phyloP scores from a whole-genome alignment of 2,888 invertebrate genomes.

The Eledone cirrhosa region DNA sequence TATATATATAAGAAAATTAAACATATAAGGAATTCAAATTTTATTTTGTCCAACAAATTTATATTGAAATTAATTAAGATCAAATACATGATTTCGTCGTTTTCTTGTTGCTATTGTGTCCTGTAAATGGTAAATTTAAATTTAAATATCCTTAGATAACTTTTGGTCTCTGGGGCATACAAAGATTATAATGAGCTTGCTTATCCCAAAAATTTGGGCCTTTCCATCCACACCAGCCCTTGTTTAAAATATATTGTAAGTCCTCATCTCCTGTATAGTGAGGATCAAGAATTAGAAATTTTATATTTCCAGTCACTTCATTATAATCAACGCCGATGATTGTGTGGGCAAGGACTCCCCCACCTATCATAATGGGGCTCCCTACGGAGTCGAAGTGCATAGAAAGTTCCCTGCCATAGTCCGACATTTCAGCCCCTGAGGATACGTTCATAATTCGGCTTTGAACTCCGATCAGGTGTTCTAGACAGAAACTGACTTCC shows the following conservation, averaged over 20 bases:
- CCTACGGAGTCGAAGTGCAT: slow-evolving; percentile 93
- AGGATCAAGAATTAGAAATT: slow-evolving; percentile 96
- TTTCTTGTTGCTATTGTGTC: too few species aligned
- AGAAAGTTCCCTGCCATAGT: slow-evolving; percentile 82
- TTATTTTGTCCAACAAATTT: too few species aligned
- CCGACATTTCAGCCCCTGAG: slow-evolving; percentile 83
- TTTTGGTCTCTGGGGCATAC: slow-evolving; percentile 80
- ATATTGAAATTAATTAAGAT: too few species aligned
- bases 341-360: slow-evolving; percentile 96
- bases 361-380: slow-evolving; percentile 98
- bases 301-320: slow-evolving; percentile 79
- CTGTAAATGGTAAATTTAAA: background rate
- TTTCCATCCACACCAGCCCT: slow-evolving; percentile 99
- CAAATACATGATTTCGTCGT: too few species aligned
- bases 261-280: slow-evolving; percentile 94
- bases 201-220: slow-evolving; percentile 92
- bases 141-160: slow-evolving; percentile 37
- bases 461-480: slow-evolving; percentile 74
- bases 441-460: slow-evolving; percentile 75
- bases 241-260: slow-evolving; percentile 71
- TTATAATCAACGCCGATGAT: slow-evolving; percentile 94
- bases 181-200: slow-evolving; percentile 94
- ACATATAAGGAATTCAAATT: too few species aligned
- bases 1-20: too few species aligned
- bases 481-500: slow-evolving; percentile 92